Evolutionary conservation across 2,113 vertebrate species (phyloP).

Genomic region (Arenaria interpres): DNA sequence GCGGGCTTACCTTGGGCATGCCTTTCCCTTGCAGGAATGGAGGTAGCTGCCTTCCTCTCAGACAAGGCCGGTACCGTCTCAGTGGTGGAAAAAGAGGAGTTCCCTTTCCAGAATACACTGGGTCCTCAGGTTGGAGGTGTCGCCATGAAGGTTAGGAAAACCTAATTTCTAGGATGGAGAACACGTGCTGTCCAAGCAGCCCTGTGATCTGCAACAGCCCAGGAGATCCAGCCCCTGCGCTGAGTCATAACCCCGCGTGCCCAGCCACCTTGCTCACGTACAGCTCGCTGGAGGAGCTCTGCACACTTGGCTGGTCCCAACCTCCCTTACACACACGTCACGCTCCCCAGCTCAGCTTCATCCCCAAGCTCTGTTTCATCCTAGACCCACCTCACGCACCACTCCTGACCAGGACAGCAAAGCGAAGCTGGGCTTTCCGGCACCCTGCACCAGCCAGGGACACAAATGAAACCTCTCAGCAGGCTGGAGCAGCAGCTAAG

Average conservation of each 20-base stretch:
- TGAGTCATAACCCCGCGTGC: not conserved
- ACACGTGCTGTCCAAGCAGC: not conserved
- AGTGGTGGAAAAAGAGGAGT: conserved; percentile 74
- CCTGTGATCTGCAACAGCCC: not conserved
- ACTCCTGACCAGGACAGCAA: not conserved
- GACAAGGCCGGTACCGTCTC: conserved; percentile 79
- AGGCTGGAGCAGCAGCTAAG: not conserved
- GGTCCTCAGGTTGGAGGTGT: conserved; percentile 82
- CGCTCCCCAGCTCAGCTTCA: not conserved
- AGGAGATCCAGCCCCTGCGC: not conserved
- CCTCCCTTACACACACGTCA: not conserved
- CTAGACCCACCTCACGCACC: not conserved
- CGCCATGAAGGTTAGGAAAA: conserved; percentile 78
- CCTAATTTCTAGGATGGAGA: not conserved
- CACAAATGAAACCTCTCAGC: not conserved
- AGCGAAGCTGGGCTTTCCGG: not conserved
- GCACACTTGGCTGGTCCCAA: not conserved
- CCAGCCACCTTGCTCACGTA: not conserved
- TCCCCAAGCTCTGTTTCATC: not conserved
- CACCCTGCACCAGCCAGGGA: not conserved
- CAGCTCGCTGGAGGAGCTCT: not conserved
- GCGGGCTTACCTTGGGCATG: not conserved
- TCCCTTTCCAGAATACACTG: conserved; percentile 77
- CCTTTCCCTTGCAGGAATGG: conserved; percentile 81
- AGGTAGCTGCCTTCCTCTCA: conserved; percentile 82